Conservation (phyloP, 2,888 invertebrate genomes). For the Drosophila ochracea region DNA sequence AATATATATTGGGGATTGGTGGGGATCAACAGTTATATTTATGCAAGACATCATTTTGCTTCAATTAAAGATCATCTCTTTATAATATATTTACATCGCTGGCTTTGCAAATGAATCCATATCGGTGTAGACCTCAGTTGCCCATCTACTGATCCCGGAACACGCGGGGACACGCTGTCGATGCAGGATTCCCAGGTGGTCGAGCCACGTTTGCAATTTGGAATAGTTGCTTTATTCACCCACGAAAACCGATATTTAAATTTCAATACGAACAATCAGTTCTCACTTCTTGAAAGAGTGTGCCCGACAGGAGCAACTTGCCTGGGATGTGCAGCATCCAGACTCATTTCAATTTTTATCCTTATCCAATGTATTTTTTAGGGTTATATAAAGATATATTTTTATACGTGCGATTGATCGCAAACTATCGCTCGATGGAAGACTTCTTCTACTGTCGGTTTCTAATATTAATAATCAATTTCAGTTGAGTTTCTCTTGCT, state of each 20-base stretch:
- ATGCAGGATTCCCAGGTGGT: slow-evolving; percentile 83
- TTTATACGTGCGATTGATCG: no score
- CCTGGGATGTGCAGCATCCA: slow-evolving; percentile 87
- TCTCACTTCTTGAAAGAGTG: slow-evolving; percentile 88
- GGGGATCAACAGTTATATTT: neutral
- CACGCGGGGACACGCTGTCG: no score
- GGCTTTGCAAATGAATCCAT: slow-evolving; percentile 86
- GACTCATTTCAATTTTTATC: slow-evolving; percentile 31
- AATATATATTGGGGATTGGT: neutral
- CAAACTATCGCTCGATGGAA: no score
- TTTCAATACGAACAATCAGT: slow-evolving; percentile 34
- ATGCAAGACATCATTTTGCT: neutral
- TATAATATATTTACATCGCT: slow-evolving; percentile 64
- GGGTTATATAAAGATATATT: neutral
- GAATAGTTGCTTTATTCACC: slow-evolving; percentile 82
- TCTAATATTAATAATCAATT: no score
- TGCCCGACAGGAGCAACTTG: slow-evolving; percentile 86
- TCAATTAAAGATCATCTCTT: neutral
- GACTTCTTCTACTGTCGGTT: no score
- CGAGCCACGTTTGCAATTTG: slow-evolving; percentile 87
- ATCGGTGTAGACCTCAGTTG: no score
- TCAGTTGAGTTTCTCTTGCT: neutral
- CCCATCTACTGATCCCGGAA: no score
- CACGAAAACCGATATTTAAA: slow-evolving; percentile 6
- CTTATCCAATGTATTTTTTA: slow-evolving; percentile 21